Evolutionary conservation across 1,140 invertebrate genomes (phyloP).

Genomic region (Aphaenogaster floridana): DNA sequence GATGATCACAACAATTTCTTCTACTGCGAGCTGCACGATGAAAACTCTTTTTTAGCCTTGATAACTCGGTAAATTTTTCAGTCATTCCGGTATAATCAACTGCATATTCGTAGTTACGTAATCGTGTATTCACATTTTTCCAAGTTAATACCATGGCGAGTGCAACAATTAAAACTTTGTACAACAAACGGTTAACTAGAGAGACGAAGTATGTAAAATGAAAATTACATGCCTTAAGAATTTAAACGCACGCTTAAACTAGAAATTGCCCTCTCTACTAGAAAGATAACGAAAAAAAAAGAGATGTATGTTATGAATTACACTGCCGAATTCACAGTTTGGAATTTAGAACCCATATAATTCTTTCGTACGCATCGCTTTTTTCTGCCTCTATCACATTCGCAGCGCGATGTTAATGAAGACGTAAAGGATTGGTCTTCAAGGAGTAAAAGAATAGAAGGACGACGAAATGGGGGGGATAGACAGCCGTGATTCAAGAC

Average conservation of each 20-base stretch:
- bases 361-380: neutral
- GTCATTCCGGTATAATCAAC: constrained; percentile 5
- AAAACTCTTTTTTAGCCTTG: constrained; percentile 28
- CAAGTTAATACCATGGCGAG: neutral
- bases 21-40: neutral
- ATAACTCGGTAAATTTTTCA: constrained; percentile 37
- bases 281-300: neutral
- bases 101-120: neutral
- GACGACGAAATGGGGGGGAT: neutral
- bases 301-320: neutral
- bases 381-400: neutral
- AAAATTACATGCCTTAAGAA: constrained; percentile 29
- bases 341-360: neutral
- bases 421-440: neutral
- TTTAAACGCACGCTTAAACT: neutral
- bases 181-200: neutral
- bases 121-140: neutral
- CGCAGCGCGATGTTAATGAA: constrained; percentile 34
- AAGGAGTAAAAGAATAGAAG: neutral
- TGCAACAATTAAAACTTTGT: constrained; percentile 38
- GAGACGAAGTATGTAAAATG: neutral
- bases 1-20: constrained; percentile 23
- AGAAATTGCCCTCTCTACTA: neutral
- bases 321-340: constrained; percentile 8
- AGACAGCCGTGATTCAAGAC: constrained; percentile 41